A percentile compares a stretch with the other conserved stretches of the same genome.
These are phyloP conservation scores for Apodemia zela DNA, from an alignment of 2,888 invertebrate genomes.

Conservation along the genomic window DNA sequence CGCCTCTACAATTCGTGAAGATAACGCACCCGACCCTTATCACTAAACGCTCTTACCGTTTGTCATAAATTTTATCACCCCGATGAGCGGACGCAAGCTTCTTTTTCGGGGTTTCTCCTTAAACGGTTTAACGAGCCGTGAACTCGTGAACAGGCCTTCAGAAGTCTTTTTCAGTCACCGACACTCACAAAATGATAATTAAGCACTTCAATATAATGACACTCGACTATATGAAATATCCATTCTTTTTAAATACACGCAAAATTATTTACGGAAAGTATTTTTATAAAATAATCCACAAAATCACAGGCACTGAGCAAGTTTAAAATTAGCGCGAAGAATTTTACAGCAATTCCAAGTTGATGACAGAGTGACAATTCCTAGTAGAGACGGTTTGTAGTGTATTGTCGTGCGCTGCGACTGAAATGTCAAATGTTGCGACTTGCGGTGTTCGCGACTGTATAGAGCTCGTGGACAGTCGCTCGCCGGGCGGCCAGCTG, in stretches of 20 bases:
- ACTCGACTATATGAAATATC: slow-evolving; percentile 41
- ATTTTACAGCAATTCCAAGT: slow-evolving; percentile 24
- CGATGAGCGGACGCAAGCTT: slow-evolving; percentile 66
- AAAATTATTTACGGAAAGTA: slow-evolving; percentile 14
- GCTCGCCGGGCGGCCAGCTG: slow-evolving; percentile 69
- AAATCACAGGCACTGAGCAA: slow-evolving; percentile 10
- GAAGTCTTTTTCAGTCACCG: slow-evolving; percentile 64
- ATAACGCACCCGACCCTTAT: slow-evolving; percentile 70
- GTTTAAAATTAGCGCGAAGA: slow-evolving; percentile 15
- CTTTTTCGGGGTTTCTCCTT: slow-evolving; percentile 58
- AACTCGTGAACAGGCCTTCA: slow-evolving; percentile 62
- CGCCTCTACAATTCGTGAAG: slow-evolving; percentile 41
- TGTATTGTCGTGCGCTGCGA: slow-evolving; percentile 63
- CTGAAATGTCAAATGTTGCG: slow-evolving; percentile 61
- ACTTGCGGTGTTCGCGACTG: slow-evolving; percentile 34
- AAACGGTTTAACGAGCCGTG: slow-evolving; percentile 70
- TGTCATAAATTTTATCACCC: slow-evolving; percentile 76
- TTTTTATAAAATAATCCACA: slow-evolving; percentile 21
- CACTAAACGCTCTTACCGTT: slow-evolving; percentile 73
- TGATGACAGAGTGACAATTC: slow-evolving; percentile 50
- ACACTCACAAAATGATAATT: slow-evolving; percentile 56
- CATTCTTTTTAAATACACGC: slow-evolving; percentile 16
- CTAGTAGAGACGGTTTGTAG: slow-evolving; percentile 61
- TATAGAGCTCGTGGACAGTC: slow-evolving; percentile 47
- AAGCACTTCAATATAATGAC: slow-evolving; percentile 43